Conservation (phyloP, 1,140 invertebrate genomes). For the Drosophila sproati region DNA sequence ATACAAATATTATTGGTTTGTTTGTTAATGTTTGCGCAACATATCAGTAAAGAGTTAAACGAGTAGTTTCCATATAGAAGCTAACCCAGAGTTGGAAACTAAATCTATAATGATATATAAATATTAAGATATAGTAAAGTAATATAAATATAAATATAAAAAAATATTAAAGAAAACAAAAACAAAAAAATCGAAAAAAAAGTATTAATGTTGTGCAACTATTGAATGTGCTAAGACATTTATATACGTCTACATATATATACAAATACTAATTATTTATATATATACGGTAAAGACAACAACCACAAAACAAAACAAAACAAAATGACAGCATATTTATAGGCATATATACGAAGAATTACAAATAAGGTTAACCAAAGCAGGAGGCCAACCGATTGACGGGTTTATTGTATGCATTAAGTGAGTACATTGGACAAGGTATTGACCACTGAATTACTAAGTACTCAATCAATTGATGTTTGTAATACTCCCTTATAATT, state of each 20-base stretch:
- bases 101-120: slow-evolving; percentile 49
- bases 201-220: slow-evolving; percentile 83
- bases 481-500: too few relatives aligned
- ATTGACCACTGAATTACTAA: background rate
- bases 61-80: slow-evolving; percentile 75
- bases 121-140: slow-evolving; percentile 53
- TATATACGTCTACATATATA: slow-evolving; percentile 77
- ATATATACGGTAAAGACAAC: slow-evolving; percentile 57
- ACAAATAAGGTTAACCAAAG: background rate
- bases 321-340: slow-evolving; percentile 41
- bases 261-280: slow-evolving; percentile 57
- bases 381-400: too few relatives aligned
- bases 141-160: slow-evolving; percentile 22
- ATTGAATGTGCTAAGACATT: slow-evolving; percentile 77
- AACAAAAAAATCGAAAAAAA: slow-evolving; percentile 40
- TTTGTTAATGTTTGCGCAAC: slow-evolving; percentile 85
- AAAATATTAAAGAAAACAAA: slow-evolving; percentile 27
- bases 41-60: slow-evolving; percentile 84
- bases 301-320: slow-evolving; percentile 46
- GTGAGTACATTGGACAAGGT: slow-evolving; percentile 2
- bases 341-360: slow-evolving; percentile 28
- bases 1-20: slow-evolving; percentile 82
- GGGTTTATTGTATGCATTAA: slow-evolving; percentile 5
- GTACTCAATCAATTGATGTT: background rate
- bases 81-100: slow-evolving; percentile 65